Percentiles rank a stretch among this genome's conserved stretches.
Evolutionary conservation across 2,888 invertebrate species (phyloP).

Genomic region (Parapristionchus giblindavisi): DNA sequence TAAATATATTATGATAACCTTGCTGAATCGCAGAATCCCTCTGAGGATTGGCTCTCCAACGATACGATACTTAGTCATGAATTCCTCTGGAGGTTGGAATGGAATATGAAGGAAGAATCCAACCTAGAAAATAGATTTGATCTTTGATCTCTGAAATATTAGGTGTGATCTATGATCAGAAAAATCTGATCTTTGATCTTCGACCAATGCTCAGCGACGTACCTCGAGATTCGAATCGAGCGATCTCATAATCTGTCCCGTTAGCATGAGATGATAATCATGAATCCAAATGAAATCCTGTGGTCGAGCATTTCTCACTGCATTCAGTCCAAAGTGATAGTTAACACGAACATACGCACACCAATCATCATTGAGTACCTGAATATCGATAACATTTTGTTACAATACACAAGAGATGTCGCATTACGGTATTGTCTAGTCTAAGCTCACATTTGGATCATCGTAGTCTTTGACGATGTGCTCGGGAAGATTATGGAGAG

Average conservation of each 20-base stretch:
- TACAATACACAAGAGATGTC: too few relatives aligned
- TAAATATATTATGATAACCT: too few relatives aligned
- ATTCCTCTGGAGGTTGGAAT: slow-evolving; percentile 61
- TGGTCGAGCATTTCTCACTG: slow-evolving; percentile 61
- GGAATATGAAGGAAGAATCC: slow-evolving; percentile 67
- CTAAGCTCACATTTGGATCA: slow-evolving; percentile 44
- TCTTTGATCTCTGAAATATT: neutral
- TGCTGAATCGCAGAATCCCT: slow-evolving; percentile 60
- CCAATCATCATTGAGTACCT: slow-evolving; percentile 61
- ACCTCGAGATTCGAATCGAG: slow-evolving; percentile 62
- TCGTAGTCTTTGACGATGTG: slow-evolving; percentile 63
- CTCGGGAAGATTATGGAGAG: slow-evolving; percentile 61
- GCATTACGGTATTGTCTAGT: neutral
- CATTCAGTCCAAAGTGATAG: slow-evolving; percentile 63
- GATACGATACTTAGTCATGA: slow-evolving; percentile 61
- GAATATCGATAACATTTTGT: neutral
- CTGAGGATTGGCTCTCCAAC: slow-evolving; percentile 61
- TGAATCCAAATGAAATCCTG: slow-evolving; percentile 67
- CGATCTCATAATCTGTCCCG: slow-evolving; percentile 63
- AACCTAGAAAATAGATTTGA: slow-evolving; percentile 41
- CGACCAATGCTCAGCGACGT: slow-evolving; percentile 69
- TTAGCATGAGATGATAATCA: slow-evolving; percentile 65
- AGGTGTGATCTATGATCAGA: neutral
- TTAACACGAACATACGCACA: slow-evolving; percentile 63
- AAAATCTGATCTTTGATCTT: too few relatives aligned